These are phyloP conservation scores for Ictalurus punctatus DNA, from an alignment of 2,113 vertebrate genomes.

Conservation along the genomic window DNA sequence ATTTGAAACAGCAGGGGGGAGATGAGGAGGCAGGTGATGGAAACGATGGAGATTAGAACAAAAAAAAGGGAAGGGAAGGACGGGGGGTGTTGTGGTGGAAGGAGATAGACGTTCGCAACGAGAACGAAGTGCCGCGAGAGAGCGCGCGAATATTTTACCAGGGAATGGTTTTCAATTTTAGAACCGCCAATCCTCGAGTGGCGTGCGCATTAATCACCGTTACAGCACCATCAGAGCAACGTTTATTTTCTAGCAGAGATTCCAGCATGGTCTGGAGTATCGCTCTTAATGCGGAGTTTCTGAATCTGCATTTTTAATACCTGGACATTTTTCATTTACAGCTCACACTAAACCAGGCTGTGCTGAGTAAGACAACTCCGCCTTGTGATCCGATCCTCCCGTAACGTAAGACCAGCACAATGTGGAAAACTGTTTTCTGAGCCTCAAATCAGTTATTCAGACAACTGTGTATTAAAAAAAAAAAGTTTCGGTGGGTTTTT, in stretches of 20 bases:
- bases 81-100: too few species aligned
- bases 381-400: not conserved
- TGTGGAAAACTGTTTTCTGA: not conserved
- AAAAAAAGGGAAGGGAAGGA: too few species aligned
- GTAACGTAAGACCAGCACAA: not conserved
- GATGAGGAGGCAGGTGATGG: not conserved
- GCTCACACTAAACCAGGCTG: not conserved
- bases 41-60: not conserved
- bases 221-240: not conserved
- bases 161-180: not conserved
- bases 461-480: not conserved
- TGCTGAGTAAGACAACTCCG: not conserved
- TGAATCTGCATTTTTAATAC: not conserved
- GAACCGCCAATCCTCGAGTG: not conserved
- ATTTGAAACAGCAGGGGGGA: not conserved
- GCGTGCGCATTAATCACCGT: too few species aligned
- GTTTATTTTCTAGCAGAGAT: not conserved
- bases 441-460: not conserved
- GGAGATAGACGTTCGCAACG: not conserved
- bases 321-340: not conserved
- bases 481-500: not conserved
- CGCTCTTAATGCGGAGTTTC: not conserved
- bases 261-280: not conserved
- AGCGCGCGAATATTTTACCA: not conserved
- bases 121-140: not conserved